Evolutionary conservation across 1,140 invertebrate genomes (phyloP).

Genomic region (Brachionus calyciflorus): DNA sequence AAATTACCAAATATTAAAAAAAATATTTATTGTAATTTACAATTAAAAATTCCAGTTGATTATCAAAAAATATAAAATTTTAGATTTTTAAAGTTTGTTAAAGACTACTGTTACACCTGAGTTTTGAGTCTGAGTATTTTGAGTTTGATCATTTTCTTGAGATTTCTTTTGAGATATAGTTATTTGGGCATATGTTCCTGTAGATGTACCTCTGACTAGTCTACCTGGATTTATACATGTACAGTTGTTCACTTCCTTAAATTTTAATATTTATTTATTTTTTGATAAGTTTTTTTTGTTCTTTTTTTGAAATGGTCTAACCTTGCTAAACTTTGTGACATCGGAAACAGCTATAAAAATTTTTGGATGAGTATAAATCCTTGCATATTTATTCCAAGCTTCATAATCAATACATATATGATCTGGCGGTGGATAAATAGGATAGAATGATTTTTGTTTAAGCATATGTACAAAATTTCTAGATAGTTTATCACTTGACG

Average conservation of each 20-base stretch:
- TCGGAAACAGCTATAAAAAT: constrained; percentile 41
- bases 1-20: too few relatives aligned
- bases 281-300: too few relatives aligned
- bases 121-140: neutral
- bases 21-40: neutral
- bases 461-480: constrained; percentile 45
- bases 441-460: constrained; percentile 39
- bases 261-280: too few relatives aligned
- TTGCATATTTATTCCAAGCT: constrained; percentile 40
- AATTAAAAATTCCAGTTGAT: neutral
- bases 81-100: constrained; percentile 34
- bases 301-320: too few relatives aligned
- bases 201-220: constrained; percentile 33
- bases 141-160: constrained; percentile 1
- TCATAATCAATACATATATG: constrained; percentile 25
- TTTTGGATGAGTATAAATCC: constrained; percentile 26
- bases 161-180: neutral
- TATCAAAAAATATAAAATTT: neutral
- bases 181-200: constrained; percentile 31
- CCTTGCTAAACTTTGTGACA: neutral
- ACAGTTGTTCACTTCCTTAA: constrained; percentile 37
- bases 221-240: constrained; percentile 36
- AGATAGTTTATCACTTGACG: constrained; percentile 21
- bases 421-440: constrained; percentile 42
- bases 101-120: neutral